Conservation (phyloP, 2,888 invertebrate genomes). For the Orthonevra nobilis region DNA sequence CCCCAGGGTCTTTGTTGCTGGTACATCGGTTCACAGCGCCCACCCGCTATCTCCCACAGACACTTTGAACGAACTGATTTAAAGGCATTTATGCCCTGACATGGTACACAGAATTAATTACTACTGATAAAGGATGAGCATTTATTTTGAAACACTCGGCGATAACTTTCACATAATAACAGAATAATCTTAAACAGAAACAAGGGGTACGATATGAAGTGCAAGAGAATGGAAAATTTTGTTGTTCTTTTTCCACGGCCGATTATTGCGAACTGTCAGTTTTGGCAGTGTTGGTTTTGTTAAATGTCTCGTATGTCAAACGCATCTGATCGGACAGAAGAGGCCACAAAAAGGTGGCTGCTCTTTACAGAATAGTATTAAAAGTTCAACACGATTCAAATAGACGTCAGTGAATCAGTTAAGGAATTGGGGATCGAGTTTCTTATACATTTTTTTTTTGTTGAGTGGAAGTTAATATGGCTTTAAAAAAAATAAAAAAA, state of each 20-base stretch:
- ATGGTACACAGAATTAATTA: constrained; percentile 21
- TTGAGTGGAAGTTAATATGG: too few relatives aligned
- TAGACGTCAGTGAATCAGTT: too few relatives aligned
- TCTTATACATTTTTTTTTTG: too few relatives aligned
- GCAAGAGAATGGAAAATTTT: constrained; percentile 12
- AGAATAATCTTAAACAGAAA: too few relatives aligned
- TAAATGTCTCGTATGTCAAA: constrained; percentile 14
- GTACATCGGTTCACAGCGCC: neutral
- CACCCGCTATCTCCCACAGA: constrained; percentile 9
- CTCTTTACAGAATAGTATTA: too few relatives aligned
- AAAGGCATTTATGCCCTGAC: constrained; percentile 39
- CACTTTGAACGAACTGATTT: constrained; percentile 20
- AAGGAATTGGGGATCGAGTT: too few relatives aligned
- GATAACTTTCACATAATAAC: constrained; percentile 4
- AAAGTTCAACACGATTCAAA: too few relatives aligned
- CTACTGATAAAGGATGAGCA: constrained; percentile 51
- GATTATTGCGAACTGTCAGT: neutral
- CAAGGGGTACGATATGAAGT: neutral
- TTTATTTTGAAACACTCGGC: constrained; percentile 27
- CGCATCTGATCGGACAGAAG: constrained; percentile 15
- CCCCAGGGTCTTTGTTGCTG: constrained; percentile 14
- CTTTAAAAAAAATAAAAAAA: too few relatives aligned
- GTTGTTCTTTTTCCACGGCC: constrained; percentile 8
- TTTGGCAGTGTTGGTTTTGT: neutral
- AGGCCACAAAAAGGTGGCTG: neutral